These are phyloP conservation scores for Tinea trinotella DNA, from an alignment of 2,888 invertebrate species.

Conservation along the genomic window DNA sequence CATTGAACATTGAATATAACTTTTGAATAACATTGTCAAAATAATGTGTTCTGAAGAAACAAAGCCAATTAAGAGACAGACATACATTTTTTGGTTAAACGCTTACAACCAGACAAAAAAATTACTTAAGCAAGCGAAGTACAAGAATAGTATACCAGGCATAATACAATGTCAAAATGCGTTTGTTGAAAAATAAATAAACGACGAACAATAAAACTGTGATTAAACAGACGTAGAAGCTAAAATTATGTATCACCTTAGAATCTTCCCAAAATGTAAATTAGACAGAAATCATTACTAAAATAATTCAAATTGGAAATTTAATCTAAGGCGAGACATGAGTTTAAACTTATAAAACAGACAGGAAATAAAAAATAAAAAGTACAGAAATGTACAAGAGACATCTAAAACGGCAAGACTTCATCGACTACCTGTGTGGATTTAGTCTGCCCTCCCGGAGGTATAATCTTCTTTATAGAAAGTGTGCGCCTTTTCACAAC, in stretches of 20 bases:
- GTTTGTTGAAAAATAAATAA: not conserved
- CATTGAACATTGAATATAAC: not conserved
- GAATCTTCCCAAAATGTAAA: too few relatives aligned
- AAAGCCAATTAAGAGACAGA: not conserved
- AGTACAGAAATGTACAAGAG: slow-evolving; percentile 28
- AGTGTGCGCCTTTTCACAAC: slow-evolving; percentile 59
- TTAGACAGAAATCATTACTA: too few relatives aligned
- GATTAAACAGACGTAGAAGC: not conserved
- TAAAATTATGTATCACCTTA: not conserved
- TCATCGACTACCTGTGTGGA: slow-evolving; percentile 44
- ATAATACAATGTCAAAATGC: too few relatives aligned
- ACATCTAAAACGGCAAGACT: slow-evolving; percentile 37
- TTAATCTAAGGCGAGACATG: slow-evolving; percentile 41
- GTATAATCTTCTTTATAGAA: slow-evolving; percentile 68
- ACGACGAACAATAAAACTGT: not conserved
- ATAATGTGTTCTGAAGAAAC: not conserved
- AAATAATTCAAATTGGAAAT: too few relatives aligned
- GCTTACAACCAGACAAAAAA: too few relatives aligned
- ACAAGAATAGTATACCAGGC: not conserved
- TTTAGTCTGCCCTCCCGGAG: slow-evolving; percentile 53
- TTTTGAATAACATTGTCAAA: not conserved
- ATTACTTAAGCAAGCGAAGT: not conserved
- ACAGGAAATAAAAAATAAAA: not conserved
- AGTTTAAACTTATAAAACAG: slow-evolving; percentile 32
- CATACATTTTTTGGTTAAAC: too few relatives aligned